Evolutionary conservation across 92 coral and sea anemone species (phyloP), one percentile per base, ranked within the genome.

Genomic region (Palythoa heliodiscus): DNA sequence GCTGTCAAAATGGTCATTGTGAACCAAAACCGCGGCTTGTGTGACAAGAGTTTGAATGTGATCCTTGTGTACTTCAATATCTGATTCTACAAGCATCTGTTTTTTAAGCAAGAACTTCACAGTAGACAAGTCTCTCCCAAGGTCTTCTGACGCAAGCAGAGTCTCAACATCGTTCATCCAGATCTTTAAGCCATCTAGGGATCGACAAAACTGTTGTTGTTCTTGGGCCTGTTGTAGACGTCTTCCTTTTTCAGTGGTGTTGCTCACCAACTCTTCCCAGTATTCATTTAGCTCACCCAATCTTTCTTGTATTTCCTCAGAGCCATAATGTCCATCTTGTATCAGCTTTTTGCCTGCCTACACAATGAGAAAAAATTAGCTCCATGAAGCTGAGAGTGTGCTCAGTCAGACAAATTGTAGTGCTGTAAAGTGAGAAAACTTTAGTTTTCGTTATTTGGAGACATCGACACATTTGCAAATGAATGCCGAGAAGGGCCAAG

Each of bases 91-190:
- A 66, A 93, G 88, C 81, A 94, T 93, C 70, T 96, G 98, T 75
- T 96, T 96, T 78, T 93, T 92, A 38, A 94, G 93, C 38, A 96
- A 84, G 89, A 96, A 96, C 83, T 96, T 96, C 70, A 96, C 98
- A 69, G 93, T 87, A 69, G 96, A 88, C 86, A 96, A 75, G 76
- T 91, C 95, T 61, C 92, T 95, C 3, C 98, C 98, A 50, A 90
- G 83, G 86, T 96, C 96, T 77, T 92, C 95, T 29, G 95, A 93
- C 23, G 95, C 91, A 53, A 96, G 94, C 23, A 96, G 78, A 11
- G 98, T 90, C 84, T 94, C 98, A 7, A 91, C 88, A 15, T 96
- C 98, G 53, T 91, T 92, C 93, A 94, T 92, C 98, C 98, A 96
- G 68, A 89, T 85, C 88, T 93, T 91, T 17, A 80, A 88, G 54